phyloP scores from a whole-genome alignment of 2,888 invertebrate species.

The Gortyna flavago region DNA sequence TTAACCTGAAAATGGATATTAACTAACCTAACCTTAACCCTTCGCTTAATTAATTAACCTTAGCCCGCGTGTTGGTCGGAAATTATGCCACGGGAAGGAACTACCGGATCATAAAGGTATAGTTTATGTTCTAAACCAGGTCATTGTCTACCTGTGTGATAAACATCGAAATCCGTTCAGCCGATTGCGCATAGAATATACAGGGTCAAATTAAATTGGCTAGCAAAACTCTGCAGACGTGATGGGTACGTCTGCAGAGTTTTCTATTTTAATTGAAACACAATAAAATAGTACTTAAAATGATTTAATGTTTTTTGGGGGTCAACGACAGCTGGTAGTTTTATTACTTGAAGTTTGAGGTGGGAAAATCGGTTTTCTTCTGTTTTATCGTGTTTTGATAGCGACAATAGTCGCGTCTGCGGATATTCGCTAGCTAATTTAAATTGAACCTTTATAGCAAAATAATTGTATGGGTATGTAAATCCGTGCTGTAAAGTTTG shows the following conservation, averaged over 20 bases:
- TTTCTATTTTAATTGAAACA: no score
- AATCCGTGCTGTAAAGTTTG: not conserved
- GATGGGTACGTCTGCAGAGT: no score
- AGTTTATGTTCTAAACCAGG: not conserved
- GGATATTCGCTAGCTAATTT: no score
- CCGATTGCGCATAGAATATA: not conserved
- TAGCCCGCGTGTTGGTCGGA: not conserved
- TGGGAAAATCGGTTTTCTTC: no score
- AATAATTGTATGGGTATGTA: not conserved
- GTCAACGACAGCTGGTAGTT: no score
- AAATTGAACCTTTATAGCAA: no score
- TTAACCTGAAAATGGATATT: not conserved
- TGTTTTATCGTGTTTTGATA: no score
- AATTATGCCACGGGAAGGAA: not conserved
- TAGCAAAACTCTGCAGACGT: not conserved
- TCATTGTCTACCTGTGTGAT: not conserved
- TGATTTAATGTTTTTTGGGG: no score
- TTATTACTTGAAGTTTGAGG: no score
- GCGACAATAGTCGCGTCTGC: no score
- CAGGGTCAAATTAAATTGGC: not conserved
- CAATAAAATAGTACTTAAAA: no score
- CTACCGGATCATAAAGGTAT: not conserved
- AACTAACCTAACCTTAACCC: not conserved
- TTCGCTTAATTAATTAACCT: not conserved
- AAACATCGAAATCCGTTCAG: not conserved